Percentiles rank a stretch among this genome's conserved stretches.
Evolutionary conservation across 2,797 vertebrate species (phyloP).

Genomic region (Amazonetta brasiliensis): DNA sequence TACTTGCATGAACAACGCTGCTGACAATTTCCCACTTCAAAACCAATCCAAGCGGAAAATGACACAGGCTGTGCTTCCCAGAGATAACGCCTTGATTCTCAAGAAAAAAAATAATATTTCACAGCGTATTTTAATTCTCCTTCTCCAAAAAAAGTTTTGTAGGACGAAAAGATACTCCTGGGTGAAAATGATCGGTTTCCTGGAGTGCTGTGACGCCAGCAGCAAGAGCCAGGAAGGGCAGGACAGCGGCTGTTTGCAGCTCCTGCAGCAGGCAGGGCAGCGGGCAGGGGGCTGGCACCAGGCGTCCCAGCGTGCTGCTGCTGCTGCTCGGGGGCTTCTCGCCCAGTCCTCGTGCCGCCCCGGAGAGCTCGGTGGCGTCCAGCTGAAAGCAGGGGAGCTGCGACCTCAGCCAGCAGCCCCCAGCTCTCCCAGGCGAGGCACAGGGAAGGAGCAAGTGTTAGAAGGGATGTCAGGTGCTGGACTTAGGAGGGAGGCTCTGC

Average conservation of each 20-base stretch:
- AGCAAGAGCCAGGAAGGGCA: background rate
- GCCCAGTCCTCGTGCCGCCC: no score
- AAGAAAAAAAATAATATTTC: no score
- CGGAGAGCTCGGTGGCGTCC: no score
- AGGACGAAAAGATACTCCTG: background rate
- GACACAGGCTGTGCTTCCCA: background rate
- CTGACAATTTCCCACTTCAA: background rate
- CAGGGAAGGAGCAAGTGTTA: rapidly evolving
- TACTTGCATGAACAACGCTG: background rate
- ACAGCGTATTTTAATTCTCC: no score
- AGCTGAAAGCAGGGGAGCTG: no score
- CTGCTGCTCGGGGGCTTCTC: no score
- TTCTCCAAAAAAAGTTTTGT: background rate
- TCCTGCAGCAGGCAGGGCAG: no score
- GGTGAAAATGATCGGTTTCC: background rate
- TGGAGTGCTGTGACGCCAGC: background rate
- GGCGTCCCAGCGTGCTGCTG: no score
- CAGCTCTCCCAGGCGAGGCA: rapidly evolving
- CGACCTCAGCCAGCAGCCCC: no score
- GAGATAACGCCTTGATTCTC: background rate
- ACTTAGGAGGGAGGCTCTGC: background rate
- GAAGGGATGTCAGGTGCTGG: background rate
- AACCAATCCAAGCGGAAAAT: background rate
- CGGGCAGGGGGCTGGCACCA: no score
- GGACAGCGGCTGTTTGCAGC: no score